These are phyloP conservation scores for Amphipoea lucens DNA, from an alignment of 2,888 invertebrate species.

Conservation along the genomic window DNA sequence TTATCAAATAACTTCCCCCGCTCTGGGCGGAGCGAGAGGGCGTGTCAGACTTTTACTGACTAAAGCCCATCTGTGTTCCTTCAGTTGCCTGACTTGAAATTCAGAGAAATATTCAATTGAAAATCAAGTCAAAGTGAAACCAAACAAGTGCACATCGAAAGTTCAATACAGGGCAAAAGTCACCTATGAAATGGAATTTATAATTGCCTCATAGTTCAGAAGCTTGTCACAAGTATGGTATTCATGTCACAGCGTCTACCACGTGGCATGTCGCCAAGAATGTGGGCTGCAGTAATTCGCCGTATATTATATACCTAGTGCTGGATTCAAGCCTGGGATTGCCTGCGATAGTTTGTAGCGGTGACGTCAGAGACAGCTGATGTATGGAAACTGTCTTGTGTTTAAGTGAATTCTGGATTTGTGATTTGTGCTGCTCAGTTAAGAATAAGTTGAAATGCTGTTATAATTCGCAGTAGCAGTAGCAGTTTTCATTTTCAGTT, in stretches of 20 bases:
- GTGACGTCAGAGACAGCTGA: constrained; percentile 17
- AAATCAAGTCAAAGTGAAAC: constrained; percentile 8
- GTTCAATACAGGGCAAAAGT: constrained; percentile 16
- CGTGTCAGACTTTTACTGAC: no score
- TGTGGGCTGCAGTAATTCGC: constrained; percentile 60
- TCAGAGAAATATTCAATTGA: not conserved
- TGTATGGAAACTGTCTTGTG: not conserved
- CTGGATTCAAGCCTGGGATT: constrained; percentile 38
- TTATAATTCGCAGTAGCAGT: not conserved
- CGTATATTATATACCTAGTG: constrained; percentile 30
- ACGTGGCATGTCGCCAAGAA: constrained; percentile 70
- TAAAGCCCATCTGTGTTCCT: no score
- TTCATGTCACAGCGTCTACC: constrained; percentile 57
- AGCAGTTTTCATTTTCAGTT: not conserved
- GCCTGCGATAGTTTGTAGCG: constrained; percentile 25
- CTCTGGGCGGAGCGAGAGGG: no score
- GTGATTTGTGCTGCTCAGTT: not conserved
- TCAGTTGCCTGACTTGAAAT: not conserved
- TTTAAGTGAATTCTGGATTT: not conserved
- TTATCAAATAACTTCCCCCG: no score
- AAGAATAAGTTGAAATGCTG: not conserved
- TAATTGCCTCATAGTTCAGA: constrained; percentile 53
- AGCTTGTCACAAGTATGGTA: constrained; percentile 63
- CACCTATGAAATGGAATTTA: constrained; percentile 45
- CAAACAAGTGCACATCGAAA: constrained; percentile 18